Percentiles rank a stretch among this genome's conserved stretches.
These are phyloP conservation scores for Fregetta grallaria DNA, from an alignment of 2,113 vertebrate species.

Conservation along the genomic window DNA sequence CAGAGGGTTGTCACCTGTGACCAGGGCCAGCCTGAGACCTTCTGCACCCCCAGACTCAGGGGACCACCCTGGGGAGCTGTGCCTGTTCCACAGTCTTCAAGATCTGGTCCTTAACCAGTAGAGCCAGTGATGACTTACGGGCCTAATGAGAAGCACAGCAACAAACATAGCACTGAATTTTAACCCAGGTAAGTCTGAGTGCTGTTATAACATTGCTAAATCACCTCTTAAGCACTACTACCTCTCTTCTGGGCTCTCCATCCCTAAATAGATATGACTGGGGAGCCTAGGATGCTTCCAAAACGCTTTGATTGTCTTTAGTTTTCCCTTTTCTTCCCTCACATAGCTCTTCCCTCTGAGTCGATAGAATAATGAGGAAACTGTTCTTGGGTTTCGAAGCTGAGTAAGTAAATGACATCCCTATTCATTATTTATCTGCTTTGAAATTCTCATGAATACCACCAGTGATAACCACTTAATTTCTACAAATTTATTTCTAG, in stretches of 20 bases:
- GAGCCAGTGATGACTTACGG: not conserved
- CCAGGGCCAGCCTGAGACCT: not conserved
- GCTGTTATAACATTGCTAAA: not conserved
- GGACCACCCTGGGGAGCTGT: not conserved
- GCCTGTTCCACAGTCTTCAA: not conserved
- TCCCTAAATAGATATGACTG: not conserved
- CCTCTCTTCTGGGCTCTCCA: not conserved
- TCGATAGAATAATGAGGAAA: constrained; percentile 51
- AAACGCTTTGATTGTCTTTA: not conserved
- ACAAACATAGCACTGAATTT: not conserved
- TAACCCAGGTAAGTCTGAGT: not conserved
- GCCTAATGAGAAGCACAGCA: not conserved
- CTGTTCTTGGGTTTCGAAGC: constrained; percentile 33
- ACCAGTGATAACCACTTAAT: constrained; percentile 54
- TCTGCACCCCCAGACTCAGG: not conserved
- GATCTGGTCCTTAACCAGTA: not conserved
- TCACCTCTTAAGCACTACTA: not conserved
- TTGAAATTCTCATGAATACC: constrained; percentile 55
- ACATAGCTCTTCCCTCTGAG: not conserved
- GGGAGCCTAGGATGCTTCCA: not conserved
- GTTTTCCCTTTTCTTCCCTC: not conserved
- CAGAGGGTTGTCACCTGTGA: not conserved
- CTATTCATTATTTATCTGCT: constrained; percentile 73
- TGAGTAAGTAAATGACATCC: constrained; percentile 51
- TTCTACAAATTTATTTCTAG: constrained; percentile 38